Percentiles rank a stretch among this genome's conserved stretches.
Conservation (phyloP, 2,888 invertebrate genomes). For the Nowickia ferox region DNA sequence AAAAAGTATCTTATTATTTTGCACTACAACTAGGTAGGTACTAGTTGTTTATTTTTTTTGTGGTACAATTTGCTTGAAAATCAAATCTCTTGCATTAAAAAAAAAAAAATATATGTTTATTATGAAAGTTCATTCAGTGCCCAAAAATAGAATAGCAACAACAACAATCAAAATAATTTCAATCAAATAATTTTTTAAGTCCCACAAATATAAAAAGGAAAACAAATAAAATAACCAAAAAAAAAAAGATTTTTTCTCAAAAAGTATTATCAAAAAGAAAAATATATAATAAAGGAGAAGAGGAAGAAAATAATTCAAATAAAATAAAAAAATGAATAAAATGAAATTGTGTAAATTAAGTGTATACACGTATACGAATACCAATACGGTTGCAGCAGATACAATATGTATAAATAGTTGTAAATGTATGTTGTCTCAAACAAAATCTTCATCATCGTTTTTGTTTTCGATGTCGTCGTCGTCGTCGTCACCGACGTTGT, state of each 20-base stretch:
- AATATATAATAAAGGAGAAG: slow-evolving; percentile 38
- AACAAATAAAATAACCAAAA: slow-evolving; percentile 49
- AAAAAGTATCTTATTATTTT: neutral
- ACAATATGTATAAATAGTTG: slow-evolving; percentile 10
- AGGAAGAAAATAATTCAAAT: slow-evolving; percentile 54
- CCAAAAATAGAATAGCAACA: slow-evolving; percentile 50
- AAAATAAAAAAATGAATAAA: slow-evolving; percentile 49
- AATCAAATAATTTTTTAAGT: slow-evolving; percentile 43
- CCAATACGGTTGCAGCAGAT: slow-evolving; percentile 9
- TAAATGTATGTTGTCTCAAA: slow-evolving; percentile 42
- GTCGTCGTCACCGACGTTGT: slow-evolving; percentile 18
- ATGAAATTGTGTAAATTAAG: slow-evolving; percentile 67
- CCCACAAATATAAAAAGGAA: slow-evolving; percentile 43
- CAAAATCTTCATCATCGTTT: slow-evolving; percentile 40
- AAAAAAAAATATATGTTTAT: neutral
- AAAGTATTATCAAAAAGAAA: slow-evolving; percentile 62
- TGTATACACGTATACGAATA: slow-evolving; percentile 55
- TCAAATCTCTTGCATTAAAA: slow-evolving; percentile 16
- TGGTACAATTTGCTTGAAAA: neutral
- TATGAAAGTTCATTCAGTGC: slow-evolving; percentile 65
- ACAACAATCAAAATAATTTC: slow-evolving; percentile 34
- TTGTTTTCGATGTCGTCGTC: slow-evolving; percentile 16
- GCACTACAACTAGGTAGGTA: neutral
- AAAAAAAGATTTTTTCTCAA: slow-evolving; percentile 25
- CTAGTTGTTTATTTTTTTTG: slow-evolving; percentile 7